Evolutionary conservation across 23 tunicate species (phyloP).

Genomic region (Clavelina lepadiformis): DNA sequence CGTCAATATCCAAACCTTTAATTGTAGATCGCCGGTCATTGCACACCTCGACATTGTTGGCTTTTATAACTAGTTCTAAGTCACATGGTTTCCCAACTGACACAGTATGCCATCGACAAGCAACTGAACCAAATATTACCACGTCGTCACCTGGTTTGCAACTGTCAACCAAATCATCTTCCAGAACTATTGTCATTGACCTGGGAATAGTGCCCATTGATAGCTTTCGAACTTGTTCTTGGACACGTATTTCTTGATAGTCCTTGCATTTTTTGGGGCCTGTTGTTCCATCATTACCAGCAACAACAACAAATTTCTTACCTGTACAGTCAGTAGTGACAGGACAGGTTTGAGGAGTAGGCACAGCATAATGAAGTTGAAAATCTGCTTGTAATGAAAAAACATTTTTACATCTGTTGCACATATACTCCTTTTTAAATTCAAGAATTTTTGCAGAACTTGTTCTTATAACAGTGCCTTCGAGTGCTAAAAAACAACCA

Average conservation of each 20-base stretch:
- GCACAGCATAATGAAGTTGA: conserved; percentile 47
- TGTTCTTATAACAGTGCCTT: conserved; percentile 92
- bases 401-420: conserved; percentile 52
- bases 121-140: conserved; percentile 57
- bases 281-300: conserved; percentile 15
- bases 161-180: conserved; percentile 84
- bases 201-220: conserved; percentile 92
- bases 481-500: conserved; percentile 61
- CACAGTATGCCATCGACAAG: conserved; percentile 73
- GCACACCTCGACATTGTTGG: conserved; percentile 83
- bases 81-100: conserved; percentile 54
- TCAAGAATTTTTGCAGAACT: conserved; percentile 69
- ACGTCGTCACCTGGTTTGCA: conserved; percentile 95
- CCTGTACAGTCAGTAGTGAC: conserved; percentile 50
- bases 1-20: conserved; percentile 35
- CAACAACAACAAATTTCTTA: conserved; percentile 56
- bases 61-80: conserved; percentile 69
- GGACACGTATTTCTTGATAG: conserved; percentile 84
- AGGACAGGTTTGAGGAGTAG: conserved; percentile 68
- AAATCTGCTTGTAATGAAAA: conserved; percentile 67
- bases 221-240: conserved; percentile 75
- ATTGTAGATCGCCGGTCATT: conserved; percentile 36
- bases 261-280: conserved; percentile 60
- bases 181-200: conserved; percentile 66
- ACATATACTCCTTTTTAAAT: conserved; percentile 64